These are phyloP conservation scores for Choloepus didactylus DNA, from an alignment of 2,797 vertebrate species.

Conservation along the genomic window DNA sequence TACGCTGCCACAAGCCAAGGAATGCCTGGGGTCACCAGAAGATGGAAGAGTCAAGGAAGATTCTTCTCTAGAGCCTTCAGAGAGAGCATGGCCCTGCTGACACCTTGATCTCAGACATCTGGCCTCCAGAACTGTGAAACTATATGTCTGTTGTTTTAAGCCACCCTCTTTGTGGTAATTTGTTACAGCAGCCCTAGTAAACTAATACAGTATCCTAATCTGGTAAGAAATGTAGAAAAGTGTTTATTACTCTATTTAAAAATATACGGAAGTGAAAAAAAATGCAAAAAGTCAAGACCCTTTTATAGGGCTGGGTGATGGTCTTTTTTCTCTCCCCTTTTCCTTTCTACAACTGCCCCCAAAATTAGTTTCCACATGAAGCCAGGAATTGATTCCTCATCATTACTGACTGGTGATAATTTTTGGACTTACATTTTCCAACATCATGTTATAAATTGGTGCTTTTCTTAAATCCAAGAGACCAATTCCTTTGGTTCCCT, in stretches of 20 bases:
- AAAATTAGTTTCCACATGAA: conserved; percentile 48
- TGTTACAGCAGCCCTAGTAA: no score
- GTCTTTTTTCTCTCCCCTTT: not conserved
- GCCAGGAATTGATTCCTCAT: not conserved
- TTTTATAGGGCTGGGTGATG: not conserved
- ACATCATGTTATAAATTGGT: not conserved
- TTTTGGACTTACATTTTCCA: conserved; percentile 21
- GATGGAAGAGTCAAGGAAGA: no score
- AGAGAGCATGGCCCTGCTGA: no score
- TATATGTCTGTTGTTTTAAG: no score
- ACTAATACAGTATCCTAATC: not conserved
- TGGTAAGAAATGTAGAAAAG: not conserved
- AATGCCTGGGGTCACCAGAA: no score
- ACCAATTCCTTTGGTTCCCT: conserved; percentile 12
- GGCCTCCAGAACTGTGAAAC: no score
- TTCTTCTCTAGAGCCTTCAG: no score
- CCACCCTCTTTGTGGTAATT: no score
- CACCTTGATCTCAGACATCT: no score
- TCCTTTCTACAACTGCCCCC: not conserved
- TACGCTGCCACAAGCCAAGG: no score
- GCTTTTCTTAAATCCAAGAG: conserved; percentile 40
- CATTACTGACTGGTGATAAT: not conserved
- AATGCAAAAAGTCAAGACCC: not conserved
- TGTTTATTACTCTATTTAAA: not conserved
- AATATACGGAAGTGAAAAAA: conserved; percentile 1